phyloP scores from a whole-genome alignment of 2,888 invertebrate genomes.

The Watsonalla cultraria region DNA sequence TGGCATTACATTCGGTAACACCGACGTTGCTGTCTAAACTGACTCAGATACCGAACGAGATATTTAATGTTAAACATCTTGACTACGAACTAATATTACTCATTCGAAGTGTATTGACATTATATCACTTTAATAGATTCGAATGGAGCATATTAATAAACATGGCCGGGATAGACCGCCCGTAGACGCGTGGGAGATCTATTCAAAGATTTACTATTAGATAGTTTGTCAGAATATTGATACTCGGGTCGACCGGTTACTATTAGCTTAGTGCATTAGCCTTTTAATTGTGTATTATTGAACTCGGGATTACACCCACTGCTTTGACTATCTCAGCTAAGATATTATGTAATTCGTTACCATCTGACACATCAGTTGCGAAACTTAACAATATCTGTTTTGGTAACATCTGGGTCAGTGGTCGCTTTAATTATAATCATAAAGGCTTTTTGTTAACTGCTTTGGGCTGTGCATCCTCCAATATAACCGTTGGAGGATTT shows the following conservation, averaged over 20 bases:
- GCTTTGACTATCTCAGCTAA: slow-evolving; percentile 20
- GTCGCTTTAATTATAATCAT: neutral
- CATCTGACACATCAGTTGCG: slow-evolving; percentile 3
- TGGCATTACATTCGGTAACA: neutral
- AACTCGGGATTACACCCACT: slow-evolving; percentile 40
- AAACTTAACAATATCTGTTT: slow-evolving; percentile 18
- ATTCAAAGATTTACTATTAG: slow-evolving; percentile 38
- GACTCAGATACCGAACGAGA: neutral
- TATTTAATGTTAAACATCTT: neutral
- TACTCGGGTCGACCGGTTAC: slow-evolving; percentile 24
- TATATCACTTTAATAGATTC: slow-evolving; percentile 49
- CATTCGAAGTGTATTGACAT: slow-evolving; percentile 41
- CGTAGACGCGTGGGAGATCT: slow-evolving; percentile 50
- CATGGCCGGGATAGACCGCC: slow-evolving; percentile 32
- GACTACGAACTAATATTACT: slow-evolving; percentile 4
- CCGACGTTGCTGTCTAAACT: neutral
- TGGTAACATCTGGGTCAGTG: neutral
- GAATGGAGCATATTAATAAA: slow-evolving; percentile 44
- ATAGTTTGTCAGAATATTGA: slow-evolving; percentile 33
- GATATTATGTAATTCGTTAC: slow-evolving; percentile 21
- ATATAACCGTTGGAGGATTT: neutral
- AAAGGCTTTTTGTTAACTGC: neutral
- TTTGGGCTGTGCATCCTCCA: neutral
- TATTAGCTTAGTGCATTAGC: slow-evolving; percentile 49
- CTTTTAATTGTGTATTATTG: slow-evolving; percentile 58